Base-by-base conservation (phyloP, 2,888 invertebrate species). In the Caenorhabditis japonica region DNA sequence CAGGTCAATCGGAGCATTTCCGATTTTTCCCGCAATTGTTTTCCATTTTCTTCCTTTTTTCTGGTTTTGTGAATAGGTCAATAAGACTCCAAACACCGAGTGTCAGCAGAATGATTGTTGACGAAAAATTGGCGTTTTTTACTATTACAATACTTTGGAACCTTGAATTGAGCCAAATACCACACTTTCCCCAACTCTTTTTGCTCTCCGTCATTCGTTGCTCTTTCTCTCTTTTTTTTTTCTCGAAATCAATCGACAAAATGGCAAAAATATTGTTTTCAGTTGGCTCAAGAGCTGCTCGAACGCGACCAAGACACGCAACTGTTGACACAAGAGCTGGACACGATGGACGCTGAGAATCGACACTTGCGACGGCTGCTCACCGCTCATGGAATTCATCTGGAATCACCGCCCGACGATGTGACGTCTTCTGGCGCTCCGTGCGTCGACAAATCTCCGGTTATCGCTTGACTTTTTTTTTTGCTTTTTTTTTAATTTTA, bases 251-350 rank as follows among this genome's bases (percentile, higher is more conserved):
- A n/a, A n/a, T n/a, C n/a, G n/a, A n/a, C n/a, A n/a, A 38, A 3
- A 13, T 12, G 13, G 5, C 8, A 38, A 38, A 38, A 4, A n/a
- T 3, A 38, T 15, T 3, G 33, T 38, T 71, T 80, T 64, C 75
- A 80, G 80, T 60, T 80, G 19, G 74, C 71, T 21, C 58, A 69
- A 49, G 75, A 75, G 41, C 64, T 80, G 8, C 61, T 80, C 46
- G 78, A 76, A 39, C 49, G 72, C n/a, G 75, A 75, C 30, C 52
- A 68, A 15, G 74, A 72, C 47, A 71, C 77, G 4, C 75, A 78
- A 43, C 38, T 68, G 23, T 64, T 73, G 8, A 56, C 69, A n/a
- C 60, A 71, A 3, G 68, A 71, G 56, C 59, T 71, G 21, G 68
- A 61, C 4, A 46, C 66, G 8, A 59, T 64, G 33, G 60, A 70